These are phyloP conservation scores for Graphium colonna DNA, from an alignment of 2,888 invertebrate species.

Conservation along the genomic window DNA sequence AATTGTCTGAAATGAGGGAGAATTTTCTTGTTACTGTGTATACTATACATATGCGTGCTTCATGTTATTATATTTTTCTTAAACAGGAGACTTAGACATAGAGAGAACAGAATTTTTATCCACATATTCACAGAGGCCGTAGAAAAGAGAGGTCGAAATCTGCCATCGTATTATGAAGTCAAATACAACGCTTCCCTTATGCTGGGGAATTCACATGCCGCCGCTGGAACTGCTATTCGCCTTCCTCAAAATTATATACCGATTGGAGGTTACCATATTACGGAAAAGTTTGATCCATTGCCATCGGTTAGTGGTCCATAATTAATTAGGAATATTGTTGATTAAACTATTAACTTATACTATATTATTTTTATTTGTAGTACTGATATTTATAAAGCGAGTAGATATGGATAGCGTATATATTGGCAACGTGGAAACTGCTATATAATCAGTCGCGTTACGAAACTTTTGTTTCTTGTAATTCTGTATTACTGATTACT, in stretches of 20 bases:
- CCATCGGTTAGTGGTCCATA: too few relatives aligned
- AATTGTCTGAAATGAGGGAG: not conserved
- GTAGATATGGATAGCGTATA: too few relatives aligned
- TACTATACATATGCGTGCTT: not conserved
- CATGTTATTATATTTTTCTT: constrained; percentile 1
- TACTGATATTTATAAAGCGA: too few relatives aligned
- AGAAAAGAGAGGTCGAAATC: constrained; percentile 35
- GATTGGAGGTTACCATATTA: constrained; percentile 56
- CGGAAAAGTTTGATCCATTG: constrained; percentile 42
- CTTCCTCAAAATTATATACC: constrained; percentile 51
- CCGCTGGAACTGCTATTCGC: constrained; percentile 37
- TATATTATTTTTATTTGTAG: too few relatives aligned
- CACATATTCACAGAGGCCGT: constrained; percentile 25
- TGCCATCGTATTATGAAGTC: constrained; percentile 41
- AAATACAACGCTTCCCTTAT: constrained; percentile 50
- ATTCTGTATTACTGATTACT: too few relatives aligned
- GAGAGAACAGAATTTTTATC: constrained; percentile 23
- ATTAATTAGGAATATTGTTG: too few relatives aligned
- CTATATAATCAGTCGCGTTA: too few relatives aligned
- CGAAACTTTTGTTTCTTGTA: too few relatives aligned
- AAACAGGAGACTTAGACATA: constrained; percentile 11
- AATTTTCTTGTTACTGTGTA: not conserved
- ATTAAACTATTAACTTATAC: too few relatives aligned
- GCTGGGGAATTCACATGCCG: constrained; percentile 53
- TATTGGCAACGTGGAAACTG: too few relatives aligned